Evolutionary conservation across 2,797 vertebrate genomes (phyloP).

Genomic region (Siniperca obscura): DNA sequence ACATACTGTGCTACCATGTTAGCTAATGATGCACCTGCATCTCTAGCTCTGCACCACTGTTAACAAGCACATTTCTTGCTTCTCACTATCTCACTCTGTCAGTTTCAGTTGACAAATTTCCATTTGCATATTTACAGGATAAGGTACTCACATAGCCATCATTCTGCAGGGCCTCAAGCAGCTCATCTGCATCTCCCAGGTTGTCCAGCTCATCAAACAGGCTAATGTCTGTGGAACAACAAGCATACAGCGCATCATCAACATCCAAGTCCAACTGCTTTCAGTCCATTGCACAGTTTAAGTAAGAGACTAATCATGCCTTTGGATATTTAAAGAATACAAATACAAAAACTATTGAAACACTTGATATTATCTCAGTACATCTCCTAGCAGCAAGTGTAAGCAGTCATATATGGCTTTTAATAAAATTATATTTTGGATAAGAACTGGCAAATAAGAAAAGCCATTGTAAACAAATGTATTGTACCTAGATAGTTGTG

Average conservation of each 20-base stretch:
- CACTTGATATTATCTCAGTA: neutral
- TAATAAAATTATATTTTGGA: neutral
- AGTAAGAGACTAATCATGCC: neutral
- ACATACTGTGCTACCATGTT: neutral
- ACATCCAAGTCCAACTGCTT: neutral
- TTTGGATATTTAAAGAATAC: neutral
- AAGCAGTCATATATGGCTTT: neutral
- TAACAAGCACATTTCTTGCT: neutral
- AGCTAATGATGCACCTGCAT: neutral
- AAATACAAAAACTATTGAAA: neutral
- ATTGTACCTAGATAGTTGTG: neutral
- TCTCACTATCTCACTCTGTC: too few relatives aligned
- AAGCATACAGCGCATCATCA: slow-evolving; percentile 2
- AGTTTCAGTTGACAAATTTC: neutral
- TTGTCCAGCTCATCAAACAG: slow-evolving; percentile 92
- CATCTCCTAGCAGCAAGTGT: neutral
- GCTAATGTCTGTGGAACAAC: slow-evolving; percentile 85
- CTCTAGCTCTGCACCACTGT: neutral
- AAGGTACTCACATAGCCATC: slow-evolving; percentile 82
- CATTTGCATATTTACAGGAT: slow-evolving; percentile 32
- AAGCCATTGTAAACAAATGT: neutral
- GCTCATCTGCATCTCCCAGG: slow-evolving; percentile 86
- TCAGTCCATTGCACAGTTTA: neutral
- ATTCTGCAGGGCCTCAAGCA: slow-evolving; percentile 81
- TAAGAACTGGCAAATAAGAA: neutral